These are phyloP conservation scores for Astur gentilis DNA, from an alignment of 2,113 vertebrate species.

Conservation along the genomic window DNA sequence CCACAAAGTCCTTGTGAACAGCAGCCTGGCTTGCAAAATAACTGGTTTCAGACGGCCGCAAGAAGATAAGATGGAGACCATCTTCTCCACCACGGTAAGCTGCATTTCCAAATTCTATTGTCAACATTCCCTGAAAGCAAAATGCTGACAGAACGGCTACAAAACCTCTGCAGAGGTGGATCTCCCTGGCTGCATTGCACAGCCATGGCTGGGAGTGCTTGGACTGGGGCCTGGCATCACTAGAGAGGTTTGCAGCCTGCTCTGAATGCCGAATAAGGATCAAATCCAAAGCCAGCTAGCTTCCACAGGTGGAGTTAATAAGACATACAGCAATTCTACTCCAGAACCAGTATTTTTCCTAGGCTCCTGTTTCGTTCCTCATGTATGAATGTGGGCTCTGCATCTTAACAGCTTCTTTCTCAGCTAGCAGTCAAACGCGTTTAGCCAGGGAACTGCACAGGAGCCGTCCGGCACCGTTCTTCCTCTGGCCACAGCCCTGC, in stretches of 20 bases:
- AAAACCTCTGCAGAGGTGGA: neutral
- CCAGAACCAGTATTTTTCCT: neutral
- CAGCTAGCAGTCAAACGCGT: neutral
- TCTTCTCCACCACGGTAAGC: constrained; percentile 92
- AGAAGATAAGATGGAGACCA: constrained; percentile 90
- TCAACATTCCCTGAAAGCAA: neutral
- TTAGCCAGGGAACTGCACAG: neutral
- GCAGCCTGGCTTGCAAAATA: constrained; percentile 88
- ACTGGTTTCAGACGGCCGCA: constrained; percentile 87
- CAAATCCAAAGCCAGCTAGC: neutral
- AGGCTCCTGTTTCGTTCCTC: neutral
- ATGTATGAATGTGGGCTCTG: neutral
- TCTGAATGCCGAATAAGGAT: neutral
- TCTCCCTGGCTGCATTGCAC: neutral
- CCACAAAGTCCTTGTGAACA: constrained; percentile 89
- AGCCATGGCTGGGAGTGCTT: neutral
- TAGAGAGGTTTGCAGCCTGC: neutral
- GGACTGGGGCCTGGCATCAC: neutral
- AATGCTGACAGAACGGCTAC: neutral
- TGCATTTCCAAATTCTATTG: neutral
- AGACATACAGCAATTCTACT: neutral
- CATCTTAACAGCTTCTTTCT: neutral
- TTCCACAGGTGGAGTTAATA: neutral
- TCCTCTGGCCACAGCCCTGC: neutral
- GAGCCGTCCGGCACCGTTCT: neutral